phyloP scores from a whole-genome alignment of 64 coral and sea anemone genomes.

The Montipora efflorescens region DNA sequence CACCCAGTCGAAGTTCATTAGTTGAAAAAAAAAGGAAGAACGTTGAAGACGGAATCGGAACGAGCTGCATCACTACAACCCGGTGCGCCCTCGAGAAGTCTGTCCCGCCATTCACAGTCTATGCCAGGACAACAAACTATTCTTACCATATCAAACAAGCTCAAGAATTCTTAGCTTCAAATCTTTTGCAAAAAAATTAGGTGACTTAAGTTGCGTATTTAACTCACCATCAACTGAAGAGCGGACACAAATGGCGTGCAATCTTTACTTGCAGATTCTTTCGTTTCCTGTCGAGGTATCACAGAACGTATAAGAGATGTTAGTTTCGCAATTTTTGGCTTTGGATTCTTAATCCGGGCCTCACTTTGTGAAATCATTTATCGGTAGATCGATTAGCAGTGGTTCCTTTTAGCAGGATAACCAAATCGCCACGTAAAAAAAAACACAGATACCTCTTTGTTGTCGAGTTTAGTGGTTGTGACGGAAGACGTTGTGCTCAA shows the following conservation, averaged over 20 bases:
- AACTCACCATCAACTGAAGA: constrained; percentile 8
- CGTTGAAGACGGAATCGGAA: no score
- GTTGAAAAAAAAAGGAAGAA: no score
- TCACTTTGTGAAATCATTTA: background rate
- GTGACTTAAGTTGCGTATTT: background rate
- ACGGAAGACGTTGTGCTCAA: background rate
- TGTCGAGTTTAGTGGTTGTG: background rate
- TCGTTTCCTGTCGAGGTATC: background rate
- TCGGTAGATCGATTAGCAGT: background rate
- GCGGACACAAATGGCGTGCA: constrained; percentile 23
- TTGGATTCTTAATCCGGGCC: background rate
- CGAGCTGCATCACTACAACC: no score
- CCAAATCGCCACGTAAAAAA: background rate
- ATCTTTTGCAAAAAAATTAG: background rate
- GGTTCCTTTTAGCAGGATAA: background rate
- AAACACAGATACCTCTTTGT: background rate
- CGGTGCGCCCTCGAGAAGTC: no score
- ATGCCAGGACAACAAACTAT: no score
- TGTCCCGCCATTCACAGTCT: no score
- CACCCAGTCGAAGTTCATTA: no score
- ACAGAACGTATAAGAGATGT: no score
- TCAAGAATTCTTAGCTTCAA: no score
- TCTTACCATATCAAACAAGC: no score
- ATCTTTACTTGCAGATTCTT: background rate
- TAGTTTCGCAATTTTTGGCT: no score